These are phyloP conservation scores for Saccostrea glomerata DNA, from an alignment of 1,140 invertebrate species.

Conservation along the genomic window DNA sequence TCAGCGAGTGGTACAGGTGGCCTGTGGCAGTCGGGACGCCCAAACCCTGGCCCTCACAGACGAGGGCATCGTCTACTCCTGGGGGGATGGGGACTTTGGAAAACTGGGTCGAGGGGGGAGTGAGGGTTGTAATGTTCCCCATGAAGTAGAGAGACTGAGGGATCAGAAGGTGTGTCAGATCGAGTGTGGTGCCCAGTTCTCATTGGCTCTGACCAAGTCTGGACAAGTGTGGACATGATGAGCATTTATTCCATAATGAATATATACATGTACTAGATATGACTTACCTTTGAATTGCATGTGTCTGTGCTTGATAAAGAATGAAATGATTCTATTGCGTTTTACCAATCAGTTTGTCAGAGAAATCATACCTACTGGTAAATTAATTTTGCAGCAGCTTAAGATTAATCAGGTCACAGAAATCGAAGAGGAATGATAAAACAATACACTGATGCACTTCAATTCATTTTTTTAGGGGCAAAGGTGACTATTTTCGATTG, in stretches of 20 bases:
- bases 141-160: slow-evolving; percentile 92
- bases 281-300: too few species aligned
- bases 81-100: slow-evolving; percentile 89
- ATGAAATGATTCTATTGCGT: not conserved
- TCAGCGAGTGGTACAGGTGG: slow-evolving; percentile 82
- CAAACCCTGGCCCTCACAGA: slow-evolving; percentile 95
- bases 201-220: slow-evolving; percentile 91
- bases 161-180: slow-evolving; percentile 93
- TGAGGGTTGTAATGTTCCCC: slow-evolving; percentile 91
- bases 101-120: slow-evolving; percentile 81
- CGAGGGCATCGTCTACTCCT: slow-evolving; percentile 91
- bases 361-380: too few species aligned
- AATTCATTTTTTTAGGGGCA: slow-evolving; percentile 85
- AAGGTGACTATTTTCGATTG: slow-evolving; percentile 95
- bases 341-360: too few species aligned
- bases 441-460: not conserved
- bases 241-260: slow-evolving; percentile 45
- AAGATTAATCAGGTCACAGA: not conserved
- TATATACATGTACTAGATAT: not conserved
- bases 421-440: not conserved
- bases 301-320: too few species aligned
- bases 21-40: slow-evolving; percentile 96
- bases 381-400: too few species aligned
- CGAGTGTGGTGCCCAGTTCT: slow-evolving; percentile 97
- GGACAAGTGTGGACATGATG: slow-evolving; percentile 96